Percentiles rank a stretch among this genome's conserved stretches.
Evolutionary conservation across 2,797 vertebrate species (phyloP).

Genomic region (Hippopotamyrus pictus): DNA sequence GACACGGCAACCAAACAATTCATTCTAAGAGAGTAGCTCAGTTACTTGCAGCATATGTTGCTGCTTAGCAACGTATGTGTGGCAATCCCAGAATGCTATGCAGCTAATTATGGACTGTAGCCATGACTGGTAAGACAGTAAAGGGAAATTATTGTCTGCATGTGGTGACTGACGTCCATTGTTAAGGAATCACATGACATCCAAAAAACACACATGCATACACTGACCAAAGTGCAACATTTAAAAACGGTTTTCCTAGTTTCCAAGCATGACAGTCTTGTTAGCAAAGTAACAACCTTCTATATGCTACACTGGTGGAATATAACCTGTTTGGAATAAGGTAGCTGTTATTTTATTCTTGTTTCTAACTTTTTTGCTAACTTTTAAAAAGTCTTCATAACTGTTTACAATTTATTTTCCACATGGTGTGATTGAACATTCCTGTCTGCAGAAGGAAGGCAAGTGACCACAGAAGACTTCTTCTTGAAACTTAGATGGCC

Average conservation of each 20-base stretch:
- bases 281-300: background rate
- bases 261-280: background rate
- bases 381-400: background rate
- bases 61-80: constrained; percentile 75
- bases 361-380: background rate
- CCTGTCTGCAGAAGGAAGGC: background rate
- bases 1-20: constrained; percentile 73
- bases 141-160: constrained; percentile 13
- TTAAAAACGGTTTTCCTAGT: background rate
- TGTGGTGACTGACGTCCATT: background rate
- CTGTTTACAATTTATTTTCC: background rate
- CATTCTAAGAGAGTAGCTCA: constrained; percentile 68
- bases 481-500: background rate
- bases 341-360: background rate
- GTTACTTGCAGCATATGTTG: constrained; percentile 66
- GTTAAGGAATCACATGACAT: background rate
- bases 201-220: background rate
- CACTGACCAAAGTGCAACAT: background rate
- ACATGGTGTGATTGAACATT: background rate
- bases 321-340: background rate
- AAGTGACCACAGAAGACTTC: background rate
- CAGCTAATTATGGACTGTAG: constrained; percentile 11
- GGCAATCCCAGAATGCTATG: constrained; percentile 66
- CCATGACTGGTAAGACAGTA: constrained; percentile 5
- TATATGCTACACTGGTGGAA: background rate